These are phyloP conservation scores for Salvator merianae DNA, from an alignment of 2,113 vertebrate genomes.

Conservation along the genomic window DNA sequence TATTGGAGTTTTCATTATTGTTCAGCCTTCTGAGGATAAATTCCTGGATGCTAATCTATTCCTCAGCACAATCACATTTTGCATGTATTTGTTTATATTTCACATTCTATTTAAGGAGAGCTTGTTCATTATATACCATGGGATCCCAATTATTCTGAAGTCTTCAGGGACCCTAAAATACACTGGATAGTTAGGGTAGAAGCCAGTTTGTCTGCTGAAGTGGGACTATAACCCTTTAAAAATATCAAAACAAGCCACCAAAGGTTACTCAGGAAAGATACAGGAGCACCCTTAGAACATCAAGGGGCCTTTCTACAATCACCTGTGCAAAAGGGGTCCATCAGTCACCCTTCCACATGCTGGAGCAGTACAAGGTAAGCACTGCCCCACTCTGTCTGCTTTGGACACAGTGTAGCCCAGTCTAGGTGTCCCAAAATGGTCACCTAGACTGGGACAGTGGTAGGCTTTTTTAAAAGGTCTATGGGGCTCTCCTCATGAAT, in stretches of 20 bases:
- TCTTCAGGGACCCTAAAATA: background rate
- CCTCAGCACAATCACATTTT: background rate
- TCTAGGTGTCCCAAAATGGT: too few relatives aligned
- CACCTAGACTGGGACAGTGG: too few relatives aligned
- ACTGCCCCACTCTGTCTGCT: too few relatives aligned
- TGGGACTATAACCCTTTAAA: background rate
- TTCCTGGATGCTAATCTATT: constrained; percentile 15
- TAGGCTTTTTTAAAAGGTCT: too few relatives aligned
- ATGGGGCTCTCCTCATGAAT: too few relatives aligned
- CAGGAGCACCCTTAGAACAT: background rate
- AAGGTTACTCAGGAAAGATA: background rate
- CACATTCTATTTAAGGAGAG: background rate
- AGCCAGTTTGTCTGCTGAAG: background rate
- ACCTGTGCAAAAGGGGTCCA: background rate
- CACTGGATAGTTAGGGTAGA: background rate
- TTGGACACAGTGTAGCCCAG: too few relatives aligned
- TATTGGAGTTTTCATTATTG: constrained; percentile 6
- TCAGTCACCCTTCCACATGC: too few relatives aligned
- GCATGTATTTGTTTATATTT: background rate
- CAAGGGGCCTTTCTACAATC: background rate
- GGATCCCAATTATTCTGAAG: constrained; percentile 7
- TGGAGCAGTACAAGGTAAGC: too few relatives aligned
- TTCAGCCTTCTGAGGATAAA: background rate
- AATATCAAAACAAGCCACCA: background rate
- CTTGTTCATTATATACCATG: background rate